These are phyloP conservation scores for Lethenteron camtschaticum DNA, from an alignment of 2,113 vertebrate species.

Conservation along the genomic window DNA sequence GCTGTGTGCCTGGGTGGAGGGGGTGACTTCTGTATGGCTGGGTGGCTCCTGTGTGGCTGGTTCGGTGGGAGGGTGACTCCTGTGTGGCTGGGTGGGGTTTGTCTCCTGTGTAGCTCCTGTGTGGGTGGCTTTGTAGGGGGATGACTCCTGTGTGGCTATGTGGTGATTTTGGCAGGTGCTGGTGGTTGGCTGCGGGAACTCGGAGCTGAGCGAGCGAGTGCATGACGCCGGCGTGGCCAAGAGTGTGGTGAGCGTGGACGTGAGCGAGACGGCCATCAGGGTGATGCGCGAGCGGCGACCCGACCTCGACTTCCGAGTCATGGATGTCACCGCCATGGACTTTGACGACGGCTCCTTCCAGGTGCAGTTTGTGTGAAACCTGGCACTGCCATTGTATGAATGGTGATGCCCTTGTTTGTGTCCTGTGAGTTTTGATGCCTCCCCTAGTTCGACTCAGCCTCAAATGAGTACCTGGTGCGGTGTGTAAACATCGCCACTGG, in stretches of 20 bases:
- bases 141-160: neutral
- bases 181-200: conserved; percentile 91
- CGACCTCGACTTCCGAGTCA: conserved; percentile 40
- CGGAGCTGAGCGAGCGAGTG: conserved; percentile 73
- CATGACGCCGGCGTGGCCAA: conserved; percentile 58
- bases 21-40: neutral
- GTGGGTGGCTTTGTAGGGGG: neutral
- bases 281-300: conserved; percentile 64
- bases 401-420: too few species aligned
- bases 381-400: too few species aligned
- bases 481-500: too few species aligned
- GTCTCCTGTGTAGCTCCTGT: neutral
- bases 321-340: conserved; percentile 56
- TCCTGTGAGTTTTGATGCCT: too few species aligned
- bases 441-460: too few species aligned
- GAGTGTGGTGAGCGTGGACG: conserved; percentile 52
- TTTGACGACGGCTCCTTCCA: conserved; percentile 51
- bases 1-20: neutral
- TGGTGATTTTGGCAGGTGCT: conserved; percentile 33
- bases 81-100: neutral
- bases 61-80: neutral
- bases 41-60: neutral
- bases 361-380: neutral
- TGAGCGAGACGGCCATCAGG: conserved; percentile 46
- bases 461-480: too few species aligned